Base-by-base conservation (phyloP, 2,797 vertebrate species). In the Furcifer pardalis region DNA sequence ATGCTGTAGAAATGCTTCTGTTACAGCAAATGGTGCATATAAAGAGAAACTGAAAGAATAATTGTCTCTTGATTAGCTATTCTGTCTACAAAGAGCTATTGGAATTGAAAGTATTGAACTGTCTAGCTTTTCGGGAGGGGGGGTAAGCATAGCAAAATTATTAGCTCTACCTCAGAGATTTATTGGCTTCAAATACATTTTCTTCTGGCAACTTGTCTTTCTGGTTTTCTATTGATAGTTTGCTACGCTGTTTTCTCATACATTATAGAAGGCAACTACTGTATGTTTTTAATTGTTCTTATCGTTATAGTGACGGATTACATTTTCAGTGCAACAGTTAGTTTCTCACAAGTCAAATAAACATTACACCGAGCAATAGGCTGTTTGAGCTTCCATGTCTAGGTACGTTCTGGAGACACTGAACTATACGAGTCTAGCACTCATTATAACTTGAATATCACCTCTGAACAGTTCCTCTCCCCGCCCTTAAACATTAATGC, bases 11-110 rank as follows among this genome's bases (percentile, higher is more conserved):
- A 75, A 90, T 90, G 78, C 87, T 91, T 79, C 75, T 87, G 80
- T 56, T 78, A 91, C 87, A 91, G 77, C 84, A 84, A 44, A 37
- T 77, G 85, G 75, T 52, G 63, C 35, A 77, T 82, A 88, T 86
- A 1, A 7, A 73, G 79, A 3, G 80, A 77, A 84, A 85, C 90
- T 79, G 74, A 83, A 80, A 7, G 0, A 84, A 68, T 63, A 65
- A 9, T 30, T 90, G 37, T 84, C 40, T 86, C 49, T 68, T 49
- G 7, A 79, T 68, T 68, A 82, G 83, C 82, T 79, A 44, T 40
- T 40, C 49, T 89, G 74, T 86, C 78, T 27, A 19, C 56, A 82
- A 65, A 69, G 77, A 87, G 79, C 6, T 35, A 83, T 89, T 65
- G 80, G 69, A 68, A 73, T 85, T 82, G 60, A 80, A 65, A 40